phyloP scores from a whole-genome alignment of 2,888 invertebrate species.

The Horisme vitalbata region DNA sequence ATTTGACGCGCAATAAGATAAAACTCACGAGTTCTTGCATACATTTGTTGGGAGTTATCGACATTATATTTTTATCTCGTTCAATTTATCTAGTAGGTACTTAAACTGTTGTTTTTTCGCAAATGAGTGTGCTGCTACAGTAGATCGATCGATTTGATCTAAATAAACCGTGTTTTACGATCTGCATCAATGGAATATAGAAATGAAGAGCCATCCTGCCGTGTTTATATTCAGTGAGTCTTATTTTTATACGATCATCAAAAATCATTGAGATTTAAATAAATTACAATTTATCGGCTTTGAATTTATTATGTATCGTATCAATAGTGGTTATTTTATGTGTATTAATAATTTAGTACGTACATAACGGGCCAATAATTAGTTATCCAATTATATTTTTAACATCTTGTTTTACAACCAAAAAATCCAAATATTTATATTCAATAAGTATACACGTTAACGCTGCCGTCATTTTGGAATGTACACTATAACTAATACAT shows the following conservation, averaged over 20 bases:
- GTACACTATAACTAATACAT: too few relatives aligned
- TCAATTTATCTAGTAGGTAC: constrained; percentile 30
- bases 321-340: too few relatives aligned
- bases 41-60: constrained; percentile 30
- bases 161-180: constrained; percentile 28
- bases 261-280: too few relatives aligned
- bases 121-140: constrained; percentile 27
- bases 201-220: constrained; percentile 39
- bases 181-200: constrained; percentile 37
- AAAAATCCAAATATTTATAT: too few relatives aligned
- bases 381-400: too few relatives aligned
- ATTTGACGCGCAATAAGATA: constrained; percentile 39
- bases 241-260: not conserved
- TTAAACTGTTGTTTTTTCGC: constrained; percentile 27
- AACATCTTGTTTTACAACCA: too few relatives aligned
- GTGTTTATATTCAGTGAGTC: constrained; percentile 40
- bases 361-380: too few relatives aligned
- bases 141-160: constrained; percentile 28
- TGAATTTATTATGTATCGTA: too few relatives aligned
- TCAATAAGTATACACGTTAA: too few relatives aligned
- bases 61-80: constrained; percentile 31
- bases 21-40: constrained; percentile 36
- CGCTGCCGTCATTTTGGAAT: too few relatives aligned
- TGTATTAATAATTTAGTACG: too few relatives aligned
- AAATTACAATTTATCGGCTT: too few relatives aligned